Evolutionary conservation across 2,888 invertebrate genomes (phyloP).

Genomic region (Aleiodes testaceus): DNA sequence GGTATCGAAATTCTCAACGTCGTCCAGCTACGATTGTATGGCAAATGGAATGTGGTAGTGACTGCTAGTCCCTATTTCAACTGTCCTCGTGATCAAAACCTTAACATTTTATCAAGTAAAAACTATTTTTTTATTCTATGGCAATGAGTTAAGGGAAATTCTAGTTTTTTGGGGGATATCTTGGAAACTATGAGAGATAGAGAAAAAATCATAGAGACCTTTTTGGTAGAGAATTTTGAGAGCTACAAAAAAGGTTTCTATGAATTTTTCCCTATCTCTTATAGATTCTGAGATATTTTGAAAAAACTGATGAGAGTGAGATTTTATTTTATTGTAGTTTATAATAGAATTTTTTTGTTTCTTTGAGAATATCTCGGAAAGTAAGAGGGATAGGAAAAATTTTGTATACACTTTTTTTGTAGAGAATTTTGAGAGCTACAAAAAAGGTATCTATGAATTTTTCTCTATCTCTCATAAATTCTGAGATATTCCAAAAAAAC

Average conservation of each 20-base stretch:
- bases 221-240: neutral
- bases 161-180: constrained; percentile 49
- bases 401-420: neutral
- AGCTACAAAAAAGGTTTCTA: too few species aligned
- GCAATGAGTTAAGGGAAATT: too few species aligned
- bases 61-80: constrained; percentile 56
- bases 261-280: too few species aligned
- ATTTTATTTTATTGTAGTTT: too few species aligned
- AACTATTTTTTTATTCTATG: too few species aligned
- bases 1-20: constrained; percentile 67
- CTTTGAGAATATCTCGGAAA: neutral
- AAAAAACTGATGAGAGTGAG: too few species aligned
- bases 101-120: constrained; percentile 63
- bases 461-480: too few species aligned
- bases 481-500: too few species aligned
- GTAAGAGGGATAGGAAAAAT: constrained; percentile 30
- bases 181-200: neutral
- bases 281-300: too few species aligned
- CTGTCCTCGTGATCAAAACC: constrained; percentile 56
- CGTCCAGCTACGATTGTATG: constrained; percentile 70
- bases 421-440: too few species aligned
- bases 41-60: constrained; percentile 58
- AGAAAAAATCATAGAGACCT: constrained; percentile 31
- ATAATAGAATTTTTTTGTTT: too few species aligned
- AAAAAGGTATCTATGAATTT: too few species aligned